Evolutionary conservation across 30 jellyfish, hydroid and myxozoan species (phyloP), one percentile per base, ranked within the genome.

Genomic region (Aurelia aurita complex sp. Pacific): DNA sequence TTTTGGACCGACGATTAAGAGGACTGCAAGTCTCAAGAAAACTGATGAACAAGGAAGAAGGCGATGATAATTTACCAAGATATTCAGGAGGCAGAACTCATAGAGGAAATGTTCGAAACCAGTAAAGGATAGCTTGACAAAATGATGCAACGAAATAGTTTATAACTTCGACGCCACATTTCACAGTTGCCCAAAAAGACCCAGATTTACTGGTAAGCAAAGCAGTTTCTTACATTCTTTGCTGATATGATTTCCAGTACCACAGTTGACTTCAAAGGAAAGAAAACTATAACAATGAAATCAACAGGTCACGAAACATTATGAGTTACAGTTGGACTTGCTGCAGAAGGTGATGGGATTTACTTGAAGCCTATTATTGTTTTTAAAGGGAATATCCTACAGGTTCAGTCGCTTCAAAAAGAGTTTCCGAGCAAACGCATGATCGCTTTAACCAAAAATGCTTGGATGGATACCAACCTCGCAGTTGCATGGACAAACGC

Each of bases 11-110:
- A 29, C 87, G 87, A 65, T 64, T 43, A 46, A 79, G 38, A 65
- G 89, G 89, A 15, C 67, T 79, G 86, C 86, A 50, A 9, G 86
- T 55, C 51, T 75, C 86, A 57, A n/a, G 80, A 32, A 76, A 23
- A 40, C 89, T 79, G 34, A 63, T 79, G 29, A 23, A 23, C 29
- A 29, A 79, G 62, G 86, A 79, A 79, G 67, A 79, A 79, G 38
- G 89, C 89, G 76, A 66, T 66, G 13, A 23, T 66, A 66, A 66
- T 66, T 66, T 66, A 66, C 76, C 76, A 66, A 66, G 76, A 33
- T 66, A 66, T 66, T 66, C 76, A 66, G 76, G 76, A 66, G 46
- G 76, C 76, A 66, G 76, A 66, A 66, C 76, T 66, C 76, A 18
- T 23, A 10, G 76, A 66, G 76, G 76, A 66, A 66, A 66, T 12